Conservation (phyloP, 2,113 vertebrate species). For the Potamarius usumacintae region DNA sequence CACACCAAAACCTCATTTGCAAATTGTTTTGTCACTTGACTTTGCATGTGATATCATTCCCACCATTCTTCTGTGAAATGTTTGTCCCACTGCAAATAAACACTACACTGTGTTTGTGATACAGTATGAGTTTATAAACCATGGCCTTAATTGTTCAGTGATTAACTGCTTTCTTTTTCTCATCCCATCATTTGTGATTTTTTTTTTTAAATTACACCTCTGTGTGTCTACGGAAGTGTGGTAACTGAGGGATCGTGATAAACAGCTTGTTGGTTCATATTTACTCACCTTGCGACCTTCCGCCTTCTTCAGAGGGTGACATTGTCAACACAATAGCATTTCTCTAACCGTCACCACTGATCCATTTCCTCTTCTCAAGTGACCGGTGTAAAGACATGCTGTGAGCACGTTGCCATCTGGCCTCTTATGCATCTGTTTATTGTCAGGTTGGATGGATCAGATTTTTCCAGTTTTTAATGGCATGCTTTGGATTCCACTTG, state of each 20-base stretch:
- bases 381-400: constrained; percentile 31
- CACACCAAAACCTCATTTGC: not conserved
- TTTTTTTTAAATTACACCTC: not conserved
- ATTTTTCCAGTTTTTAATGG: constrained; percentile 47
- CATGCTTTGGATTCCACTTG: constrained; percentile 36
- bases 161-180: not conserved
- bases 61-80: not conserved
- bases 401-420: constrained; percentile 41
- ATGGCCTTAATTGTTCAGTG: not conserved
- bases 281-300: constrained; percentile 21
- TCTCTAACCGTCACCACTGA: not conserved
- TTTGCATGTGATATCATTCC: not conserved
- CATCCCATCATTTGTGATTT: not conserved
- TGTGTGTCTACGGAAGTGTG: not conserved
- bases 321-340: constrained; percentile 46
- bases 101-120: not conserved
- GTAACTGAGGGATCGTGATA: not conserved
- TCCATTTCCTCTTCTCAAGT: constrained; percentile 10
- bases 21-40: not conserved
- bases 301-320: constrained; percentile 1
- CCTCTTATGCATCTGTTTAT: constrained; percentile 45
- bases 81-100: not conserved
- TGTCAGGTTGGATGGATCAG: constrained; percentile 44
- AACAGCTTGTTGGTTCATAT: not conserved
- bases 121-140: not conserved